Base-by-base conservation (phyloP, 2,797 vertebrate genomes). In the Sebastes taczanowskii region DNA sequence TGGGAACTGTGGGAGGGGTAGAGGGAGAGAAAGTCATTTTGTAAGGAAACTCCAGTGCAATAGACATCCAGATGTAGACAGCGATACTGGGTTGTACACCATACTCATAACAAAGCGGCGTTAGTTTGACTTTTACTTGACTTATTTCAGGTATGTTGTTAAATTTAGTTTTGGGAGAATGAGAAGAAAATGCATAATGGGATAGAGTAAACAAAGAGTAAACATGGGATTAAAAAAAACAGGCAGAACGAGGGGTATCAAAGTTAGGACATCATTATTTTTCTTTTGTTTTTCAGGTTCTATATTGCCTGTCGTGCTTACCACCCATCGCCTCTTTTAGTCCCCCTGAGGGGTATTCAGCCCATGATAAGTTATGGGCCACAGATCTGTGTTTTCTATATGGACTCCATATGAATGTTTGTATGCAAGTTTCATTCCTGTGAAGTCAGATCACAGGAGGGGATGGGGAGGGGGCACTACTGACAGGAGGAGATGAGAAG, bases 1-100 rank as follows among this genome's bases (percentile, higher is more conserved):
- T 93, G 93, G 91, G 93, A 94, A 87, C 91, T 84, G 86, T 82
- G 90, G 89, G 90, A 86, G 91, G 88, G 80, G 81, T 60, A 20
- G 80, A 64, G 81, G 80, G 86, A 84, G 85, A 88, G 83, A 88
- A 85, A 89, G 88, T 87, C 76, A 80, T 87, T 91, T 87, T 80
- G 81, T 73, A 55, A 80, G 86, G 82, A 82, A 86, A 83, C 79
- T 90, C 83, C 53, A 81, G 84, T 42, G 78, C 74, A 72, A 10
- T 13, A 82, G 82, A 81, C 74, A 76, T 72, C 82, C 81, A 86
- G 74, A 82, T 80, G 81, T 46, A 63, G 85, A 79, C 73, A 20
- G 56, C 23, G 71, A 84, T 67, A 13, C 52, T 67, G 77, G 71
- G 58, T 42, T 42, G 38, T 38, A 30, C 34, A 23, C 11, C 70